Evolutionary conservation across 2,888 invertebrate species (phyloP).

Genomic region (Poecilus cupreus): DNA sequence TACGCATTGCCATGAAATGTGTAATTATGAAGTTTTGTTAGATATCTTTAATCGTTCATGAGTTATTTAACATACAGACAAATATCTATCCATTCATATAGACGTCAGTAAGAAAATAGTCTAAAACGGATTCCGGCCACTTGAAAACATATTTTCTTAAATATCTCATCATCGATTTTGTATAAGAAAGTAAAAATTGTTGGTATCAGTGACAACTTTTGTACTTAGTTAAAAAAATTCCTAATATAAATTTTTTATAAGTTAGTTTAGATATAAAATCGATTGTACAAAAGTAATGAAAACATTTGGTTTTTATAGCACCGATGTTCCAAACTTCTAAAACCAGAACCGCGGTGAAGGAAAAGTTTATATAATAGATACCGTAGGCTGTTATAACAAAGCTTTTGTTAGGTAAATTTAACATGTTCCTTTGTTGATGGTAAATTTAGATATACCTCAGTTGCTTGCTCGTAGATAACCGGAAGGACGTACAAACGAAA

Average conservation of each 20-base stretch:
- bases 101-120: too few species aligned
- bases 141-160: too few species aligned
- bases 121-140: too few species aligned
- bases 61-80: too few species aligned
- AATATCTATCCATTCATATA: too few species aligned
- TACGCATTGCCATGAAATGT: too few species aligned
- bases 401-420: constrained; percentile 12
- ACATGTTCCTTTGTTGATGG: constrained; percentile 15
- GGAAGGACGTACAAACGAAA: not conserved
- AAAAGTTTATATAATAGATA: constrained; percentile 10
- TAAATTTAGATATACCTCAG: not conserved
- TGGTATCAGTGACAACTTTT: not conserved
- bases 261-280: constrained; percentile 11
- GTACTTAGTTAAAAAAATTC: not conserved
- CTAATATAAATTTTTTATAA: not conserved
- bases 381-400: constrained; percentile 5
- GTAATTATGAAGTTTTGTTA: too few species aligned
- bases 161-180: too few species aligned
- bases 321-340: constrained; percentile 8
- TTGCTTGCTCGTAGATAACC: not conserved
- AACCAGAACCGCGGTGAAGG: constrained; percentile 4
- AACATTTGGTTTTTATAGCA: constrained; percentile 7
- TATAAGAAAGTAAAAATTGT: too few species aligned
- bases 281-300: constrained; percentile 13
- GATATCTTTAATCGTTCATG: too few species aligned